Evolutionary conservation across 2,888 invertebrate species (phyloP).

Genomic region (Orthosia incerta): DNA sequence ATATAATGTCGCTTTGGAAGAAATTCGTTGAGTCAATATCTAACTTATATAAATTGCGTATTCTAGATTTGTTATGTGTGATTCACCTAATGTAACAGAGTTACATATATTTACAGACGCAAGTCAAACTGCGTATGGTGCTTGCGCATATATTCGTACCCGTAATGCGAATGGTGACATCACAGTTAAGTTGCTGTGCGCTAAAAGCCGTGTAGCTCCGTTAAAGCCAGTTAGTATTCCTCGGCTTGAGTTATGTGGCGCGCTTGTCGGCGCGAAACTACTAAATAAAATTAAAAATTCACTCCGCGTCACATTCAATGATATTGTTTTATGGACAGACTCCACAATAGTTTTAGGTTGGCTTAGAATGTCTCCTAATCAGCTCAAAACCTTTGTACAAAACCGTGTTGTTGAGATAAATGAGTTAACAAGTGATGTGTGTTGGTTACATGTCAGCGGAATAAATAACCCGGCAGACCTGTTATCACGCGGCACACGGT

Average conservation of each 20-base stretch:
- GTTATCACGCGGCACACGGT: background rate
- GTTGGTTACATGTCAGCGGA: background rate
- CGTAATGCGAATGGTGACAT: too few relatives aligned
- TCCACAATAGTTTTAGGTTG: background rate
- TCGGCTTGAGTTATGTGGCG: too few relatives aligned
- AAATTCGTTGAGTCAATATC: conserved; percentile 8
- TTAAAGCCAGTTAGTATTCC: too few relatives aligned
- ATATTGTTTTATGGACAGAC: background rate
- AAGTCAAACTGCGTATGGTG: too few relatives aligned
- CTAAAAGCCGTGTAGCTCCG: too few relatives aligned
- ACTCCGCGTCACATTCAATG: too few relatives aligned
- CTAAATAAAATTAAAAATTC: too few relatives aligned
- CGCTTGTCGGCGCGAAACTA: too few relatives aligned
- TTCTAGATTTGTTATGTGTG: background rate
- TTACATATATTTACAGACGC: too few relatives aligned
- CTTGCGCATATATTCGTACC: too few relatives aligned
- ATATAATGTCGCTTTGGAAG: background rate
- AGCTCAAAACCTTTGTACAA: background rate
- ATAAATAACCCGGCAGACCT: background rate
- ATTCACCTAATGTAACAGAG: too few relatives aligned
- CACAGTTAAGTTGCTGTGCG: too few relatives aligned
- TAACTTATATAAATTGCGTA: background rate
- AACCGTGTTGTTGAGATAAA: background rate
- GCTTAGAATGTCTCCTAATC: conserved; percentile 2
- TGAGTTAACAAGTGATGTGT: background rate